Evolutionary conservation across 2,888 invertebrate species (phyloP), one percentile per base, ranked within the genome.

Genomic region (Stenoptilia bipunctidactyla): DNA sequence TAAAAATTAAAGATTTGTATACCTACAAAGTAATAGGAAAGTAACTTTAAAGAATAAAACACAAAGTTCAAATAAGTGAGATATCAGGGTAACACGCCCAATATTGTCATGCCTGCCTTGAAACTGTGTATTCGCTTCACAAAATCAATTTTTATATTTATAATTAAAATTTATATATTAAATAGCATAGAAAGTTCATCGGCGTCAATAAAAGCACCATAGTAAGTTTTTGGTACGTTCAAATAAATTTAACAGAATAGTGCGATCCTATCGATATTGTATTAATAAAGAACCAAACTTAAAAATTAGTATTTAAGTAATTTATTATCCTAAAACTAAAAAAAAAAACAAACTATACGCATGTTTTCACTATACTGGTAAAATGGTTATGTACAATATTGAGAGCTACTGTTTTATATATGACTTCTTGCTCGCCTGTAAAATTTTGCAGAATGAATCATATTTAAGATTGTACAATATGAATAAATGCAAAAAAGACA

Each of bases 381-480:
- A 80, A 80, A 79, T 76, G 82, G 80, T 83, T 82, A 83, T 82
- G 80, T 83, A 84, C 75, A 79, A 82, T 82, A 80, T 65, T 79
- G 75, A 79, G 80, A 82, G 80, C 82, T 82, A 74, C 75, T 74
- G 82, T 85, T 85, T 85, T 85, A 80, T 85, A 85, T 82, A 83
- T 82, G 82, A 85, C 83, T 84, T 83, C 83, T 84, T 82, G 84
- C 82, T 84, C 84, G 85, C 84, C 75, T 84, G 85, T 85, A 85
- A 80, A 80, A 83, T 82, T 83, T 83, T 83, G 83, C 83, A 83
- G 83, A 83, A 83, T 80, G 83, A 68, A 80, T 82, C 80, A 82
- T 75, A 75, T 80, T 77, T 80, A 83, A 83, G 79, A 83, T 82
- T 83, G 83, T 83, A 83, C 82, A 83, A 82, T 83, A 83, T 80